Conservation (phyloP, 2,797 vertebrate species). For the Myoxocephalus aenaeus region DNA sequence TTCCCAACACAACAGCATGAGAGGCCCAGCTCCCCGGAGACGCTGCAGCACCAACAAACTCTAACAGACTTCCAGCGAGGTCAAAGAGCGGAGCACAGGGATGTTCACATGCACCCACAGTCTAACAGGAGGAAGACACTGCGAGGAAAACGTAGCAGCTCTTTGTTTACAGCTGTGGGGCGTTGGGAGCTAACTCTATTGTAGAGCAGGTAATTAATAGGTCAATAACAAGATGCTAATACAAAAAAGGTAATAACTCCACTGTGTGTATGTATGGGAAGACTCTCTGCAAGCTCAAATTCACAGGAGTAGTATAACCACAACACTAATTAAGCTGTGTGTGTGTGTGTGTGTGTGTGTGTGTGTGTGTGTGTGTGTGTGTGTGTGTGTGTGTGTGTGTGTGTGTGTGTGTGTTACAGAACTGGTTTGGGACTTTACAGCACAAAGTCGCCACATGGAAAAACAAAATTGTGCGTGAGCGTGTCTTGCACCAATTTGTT, state of each 20-base stretch:
- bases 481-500: neutral
- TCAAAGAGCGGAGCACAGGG: slow-evolving; percentile 13
- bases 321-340: neutral
- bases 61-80: slow-evolving; percentile 3
- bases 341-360: neutral
- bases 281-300: neutral
- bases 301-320: neutral
- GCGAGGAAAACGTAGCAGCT: neutral
- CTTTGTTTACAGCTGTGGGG: neutral
- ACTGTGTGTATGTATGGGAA: neutral
- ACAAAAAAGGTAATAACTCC: neutral
- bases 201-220: neutral
- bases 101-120: neutral
- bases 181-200: neutral
- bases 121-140: slow-evolving; percentile 11
- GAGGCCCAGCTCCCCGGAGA: slow-evolving; percentile 61
- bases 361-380: neutral
- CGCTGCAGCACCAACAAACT: slow-evolving; percentile 8
- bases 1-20: slow-evolving; percentile 60
- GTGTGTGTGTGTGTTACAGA: slow-evolving; percentile 9
- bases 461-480: neutral
- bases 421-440: slow-evolving; percentile 41
- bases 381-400: neutral
- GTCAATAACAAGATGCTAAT: neutral
- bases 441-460: neutral